phyloP scores from a whole-genome alignment of 2,888 invertebrate species.

The Hydraecia micacea region DNA sequence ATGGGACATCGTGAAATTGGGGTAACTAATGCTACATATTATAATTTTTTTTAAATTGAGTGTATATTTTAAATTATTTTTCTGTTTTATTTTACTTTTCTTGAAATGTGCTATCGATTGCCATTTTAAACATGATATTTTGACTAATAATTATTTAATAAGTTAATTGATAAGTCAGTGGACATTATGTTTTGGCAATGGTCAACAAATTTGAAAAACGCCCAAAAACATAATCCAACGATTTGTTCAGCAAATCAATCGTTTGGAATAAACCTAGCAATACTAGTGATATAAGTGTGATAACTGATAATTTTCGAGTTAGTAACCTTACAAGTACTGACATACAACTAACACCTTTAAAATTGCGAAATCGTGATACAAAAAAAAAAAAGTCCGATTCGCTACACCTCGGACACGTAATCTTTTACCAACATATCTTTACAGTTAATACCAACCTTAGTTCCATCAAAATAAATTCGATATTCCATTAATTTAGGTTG shows the following conservation, averaged over 20 bases:
- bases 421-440: slow-evolving; percentile 45
- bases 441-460: slow-evolving; percentile 4
- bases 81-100: too few species aligned
- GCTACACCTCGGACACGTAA: slow-evolving; percentile 66
- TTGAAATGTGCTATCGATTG: too few species aligned
- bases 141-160: too few species aligned
- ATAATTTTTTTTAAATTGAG: too few species aligned
- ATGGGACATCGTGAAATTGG: too few species aligned
- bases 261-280: slow-evolving; percentile 3
- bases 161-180: too few species aligned
- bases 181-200: too few species aligned
- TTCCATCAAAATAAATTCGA: accelerated
- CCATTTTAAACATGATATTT: too few species aligned
- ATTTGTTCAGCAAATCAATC: slow-evolving; percentile 48
- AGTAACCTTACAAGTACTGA: slow-evolving; percentile 61
- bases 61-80: too few species aligned
- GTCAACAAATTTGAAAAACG: too few species aligned
- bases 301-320: slow-evolving; percentile 60
- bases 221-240: slow-evolving; percentile 11
- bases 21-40: too few species aligned
- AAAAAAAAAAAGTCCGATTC: slow-evolving; percentile 71
- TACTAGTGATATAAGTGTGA: slow-evolving; percentile 15
- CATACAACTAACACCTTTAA: slow-evolving; percentile 68
- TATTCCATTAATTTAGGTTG: slow-evolving; percentile 19
- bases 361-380: slow-evolving; percentile 77